Conservation (phyloP, 2,113 vertebrate genomes). For the Heterotis niloticus region DNA sequence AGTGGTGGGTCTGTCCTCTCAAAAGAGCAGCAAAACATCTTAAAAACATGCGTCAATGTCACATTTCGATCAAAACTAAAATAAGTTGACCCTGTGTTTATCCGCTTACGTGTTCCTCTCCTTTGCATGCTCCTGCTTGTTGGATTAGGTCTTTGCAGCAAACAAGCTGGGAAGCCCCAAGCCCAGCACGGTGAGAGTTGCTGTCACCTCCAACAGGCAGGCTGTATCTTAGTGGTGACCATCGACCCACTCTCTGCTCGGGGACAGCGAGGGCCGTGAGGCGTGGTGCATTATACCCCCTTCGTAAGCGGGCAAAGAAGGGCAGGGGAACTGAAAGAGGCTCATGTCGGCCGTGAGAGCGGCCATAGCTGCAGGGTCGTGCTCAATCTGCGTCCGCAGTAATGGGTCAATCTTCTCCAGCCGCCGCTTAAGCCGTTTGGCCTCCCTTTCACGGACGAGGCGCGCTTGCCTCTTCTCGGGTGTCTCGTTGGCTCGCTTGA, state of each 20-base stretch:
- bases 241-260: constrained; percentile 78
- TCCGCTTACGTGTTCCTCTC: constrained; percentile 56
- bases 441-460: constrained; percentile 88
- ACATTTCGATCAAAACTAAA: constrained; percentile 43
- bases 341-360: constrained; percentile 94
- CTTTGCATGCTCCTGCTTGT: background rate
- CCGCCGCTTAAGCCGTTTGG: constrained; percentile 88
- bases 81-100: constrained; percentile 55
- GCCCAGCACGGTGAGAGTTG: constrained; percentile 41
- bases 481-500: constrained; percentile 90
- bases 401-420: constrained; percentile 97
- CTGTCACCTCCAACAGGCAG: constrained; percentile 25
- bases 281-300: background rate
- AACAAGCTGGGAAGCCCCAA: constrained; percentile 20
- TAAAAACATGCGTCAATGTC: constrained; percentile 62
- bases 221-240: constrained; percentile 27
- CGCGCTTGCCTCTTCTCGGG: constrained; percentile 90
- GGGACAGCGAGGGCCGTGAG: constrained; percentile 66
- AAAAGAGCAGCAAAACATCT: constrained; percentile 53
- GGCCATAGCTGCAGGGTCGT: constrained; percentile 91
- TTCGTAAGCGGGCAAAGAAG: constrained; percentile 26
- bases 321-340: constrained; percentile 83
- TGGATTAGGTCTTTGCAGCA: constrained; percentile 35
- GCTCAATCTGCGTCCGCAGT: constrained; percentile 90
- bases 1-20: constrained; percentile 28